phyloP scores from a whole-genome alignment of 2,797 vertebrate genomes.

The Pseudochaenichthys georgianus region DNA sequence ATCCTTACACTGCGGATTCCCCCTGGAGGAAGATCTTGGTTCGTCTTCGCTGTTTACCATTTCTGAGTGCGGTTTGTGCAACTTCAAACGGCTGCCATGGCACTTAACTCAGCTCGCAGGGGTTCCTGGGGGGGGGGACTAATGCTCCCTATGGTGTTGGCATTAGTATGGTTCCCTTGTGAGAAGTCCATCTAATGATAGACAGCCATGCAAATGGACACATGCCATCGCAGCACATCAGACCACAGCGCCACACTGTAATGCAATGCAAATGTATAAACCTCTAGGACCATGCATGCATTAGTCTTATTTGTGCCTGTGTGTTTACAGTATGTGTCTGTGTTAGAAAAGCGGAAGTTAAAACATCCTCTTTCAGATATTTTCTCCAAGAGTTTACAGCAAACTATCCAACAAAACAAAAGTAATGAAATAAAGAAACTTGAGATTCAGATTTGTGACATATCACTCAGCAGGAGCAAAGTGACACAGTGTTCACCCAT shows the following conservation, averaged over 20 bases:
- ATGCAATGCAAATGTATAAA: constrained; percentile 60
- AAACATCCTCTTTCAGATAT: neutral
- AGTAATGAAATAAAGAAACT: constrained; percentile 12
- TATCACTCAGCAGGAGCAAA: constrained; percentile 28
- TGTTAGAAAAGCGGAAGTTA: constrained; percentile 10
- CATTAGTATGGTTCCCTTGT: constrained; percentile 76
- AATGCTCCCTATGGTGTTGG: constrained; percentile 66
- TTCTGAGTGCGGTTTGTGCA: constrained; percentile 75
- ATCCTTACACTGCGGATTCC: constrained; percentile 81
- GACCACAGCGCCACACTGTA: constrained; percentile 49
- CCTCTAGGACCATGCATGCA: constrained; percentile 42
- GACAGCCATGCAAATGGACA: constrained; percentile 79
- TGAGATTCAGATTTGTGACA: constrained; percentile 16
- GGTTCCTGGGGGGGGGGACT: constrained; percentile 64
- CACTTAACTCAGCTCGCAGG: constrained; percentile 81
- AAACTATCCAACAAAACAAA: neutral
- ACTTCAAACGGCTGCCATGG: constrained; percentile 86
- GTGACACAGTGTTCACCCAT: constrained; percentile 53
- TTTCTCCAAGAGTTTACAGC: neutral
- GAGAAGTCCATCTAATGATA: constrained; percentile 74
- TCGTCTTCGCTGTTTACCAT: constrained; percentile 85
- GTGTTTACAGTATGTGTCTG: neutral
- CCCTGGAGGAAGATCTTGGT: constrained; percentile 82
- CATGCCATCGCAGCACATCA: constrained; percentile 63
- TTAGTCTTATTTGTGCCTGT: constrained; percentile 11